A percentile compares a stretch with the other conserved stretches of the same genome.
phyloP scores from a whole-genome alignment of 2,113 vertebrate genomes.

The Terrapene triunguis region DNA sequence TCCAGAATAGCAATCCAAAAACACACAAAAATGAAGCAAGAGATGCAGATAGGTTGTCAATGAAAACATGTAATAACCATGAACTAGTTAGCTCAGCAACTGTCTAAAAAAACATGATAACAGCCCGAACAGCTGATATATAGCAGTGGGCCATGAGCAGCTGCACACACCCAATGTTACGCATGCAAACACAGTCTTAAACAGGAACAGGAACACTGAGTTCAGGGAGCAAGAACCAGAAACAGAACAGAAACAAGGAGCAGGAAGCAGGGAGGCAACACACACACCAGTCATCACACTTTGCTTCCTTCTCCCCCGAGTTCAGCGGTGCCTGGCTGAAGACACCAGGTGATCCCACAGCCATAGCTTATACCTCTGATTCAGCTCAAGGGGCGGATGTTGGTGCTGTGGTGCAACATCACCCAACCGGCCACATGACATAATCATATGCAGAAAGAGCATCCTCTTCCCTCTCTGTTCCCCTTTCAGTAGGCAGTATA shows the following conservation, averaged over 20 bases:
- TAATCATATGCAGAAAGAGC: background rate
- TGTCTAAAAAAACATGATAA: background rate
- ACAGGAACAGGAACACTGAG: background rate
- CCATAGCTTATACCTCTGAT: too few species aligned
- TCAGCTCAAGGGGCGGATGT: too few species aligned
- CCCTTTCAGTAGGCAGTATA: background rate
- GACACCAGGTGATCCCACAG: background rate
- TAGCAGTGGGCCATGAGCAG: background rate
- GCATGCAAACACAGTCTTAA: background rate
- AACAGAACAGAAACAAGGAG: background rate
- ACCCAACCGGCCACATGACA: background rate
- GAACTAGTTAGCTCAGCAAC: background rate
- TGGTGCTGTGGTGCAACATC: background rate
- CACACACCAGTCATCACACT: background rate
- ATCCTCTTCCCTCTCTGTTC: background rate
- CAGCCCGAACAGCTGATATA: background rate
- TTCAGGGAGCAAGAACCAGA: background rate
- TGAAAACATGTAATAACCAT: background rate
- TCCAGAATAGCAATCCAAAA: background rate
- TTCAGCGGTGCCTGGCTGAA: background rate
- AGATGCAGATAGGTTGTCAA: background rate
- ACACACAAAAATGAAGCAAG: background rate
- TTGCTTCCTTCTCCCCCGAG: background rate
- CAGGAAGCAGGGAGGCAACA: background rate
- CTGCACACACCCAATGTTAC: background rate